Evolutionary conservation across 2,797 vertebrate genomes (phyloP), one percentile per base, ranked within the genome.

Genomic region (Urophycis tenuis): DNA sequence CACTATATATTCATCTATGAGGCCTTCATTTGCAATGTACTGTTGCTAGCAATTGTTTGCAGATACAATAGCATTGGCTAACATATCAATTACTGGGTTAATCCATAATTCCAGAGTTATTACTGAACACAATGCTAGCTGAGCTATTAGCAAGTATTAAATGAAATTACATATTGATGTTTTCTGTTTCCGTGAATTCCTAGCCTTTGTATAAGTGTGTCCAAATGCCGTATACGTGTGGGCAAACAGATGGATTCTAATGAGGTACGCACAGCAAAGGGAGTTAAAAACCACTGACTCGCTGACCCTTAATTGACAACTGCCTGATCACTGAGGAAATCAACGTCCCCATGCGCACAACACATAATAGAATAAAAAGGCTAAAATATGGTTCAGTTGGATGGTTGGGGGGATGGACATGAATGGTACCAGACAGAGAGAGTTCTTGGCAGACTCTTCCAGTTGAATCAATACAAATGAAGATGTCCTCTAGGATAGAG

Each of bases 401-500:
- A 67, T 29, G n/a, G 60, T 29, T 67, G 60, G 3, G 25, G 22
- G 60, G 60, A 67, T 67, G 70, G 72, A 74, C 77, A 78, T 72
- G 75, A 80, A 75, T 78, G 80, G 72, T 74, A 53, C 49, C 53
- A 77, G 78, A 82, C 82, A 79, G 71, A 74, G 74, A 77, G 31
- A 75, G 79, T 69, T 80, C 39, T 79, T 82, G 78, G 80, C 81
- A 79, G 77, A 72, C 75, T 78, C 75, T 67, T 74, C 64, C 0
- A 33, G 45, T 79, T 73, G 76, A 87, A 90, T 90, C 87, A 87
- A 90, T 90, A 88, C 29, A 80, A 86, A 89, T 89, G 80, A 87
- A 88, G 84, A 87, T 83, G 80, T 85, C 75, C 73, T 84, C 86
- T 82, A 86, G 75, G 88, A 88, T 67, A 84, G 78, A 84, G 82